Percentiles rank a stretch among this genome's conserved stretches.
phyloP scores from a whole-genome alignment of 2,888 invertebrate genomes.

The Hololepta plana region DNA sequence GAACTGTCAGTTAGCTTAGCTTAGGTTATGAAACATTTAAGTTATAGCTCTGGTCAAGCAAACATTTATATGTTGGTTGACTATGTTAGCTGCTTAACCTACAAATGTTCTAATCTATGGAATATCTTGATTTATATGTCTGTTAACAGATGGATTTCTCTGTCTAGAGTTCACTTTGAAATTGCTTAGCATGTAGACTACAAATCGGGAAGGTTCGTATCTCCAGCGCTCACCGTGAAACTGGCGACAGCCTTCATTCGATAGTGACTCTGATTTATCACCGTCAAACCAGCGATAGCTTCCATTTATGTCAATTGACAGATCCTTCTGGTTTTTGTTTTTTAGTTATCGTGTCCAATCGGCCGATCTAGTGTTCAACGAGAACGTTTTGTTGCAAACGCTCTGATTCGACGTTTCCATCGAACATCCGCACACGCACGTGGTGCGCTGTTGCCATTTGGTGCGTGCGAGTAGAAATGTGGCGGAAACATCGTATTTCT shows the following conservation, averaged over 20 bases:
- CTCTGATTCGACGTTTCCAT: constrained; percentile 96
- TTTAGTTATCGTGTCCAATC: constrained; percentile 49
- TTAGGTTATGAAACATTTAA: too few species aligned
- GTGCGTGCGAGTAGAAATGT: constrained; percentile 93
- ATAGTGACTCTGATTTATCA: neutral
- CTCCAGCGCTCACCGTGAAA: too few species aligned
- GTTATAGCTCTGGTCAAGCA: too few species aligned
- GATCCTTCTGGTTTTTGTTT: constrained; percentile 5
- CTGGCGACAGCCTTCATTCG: neutral
- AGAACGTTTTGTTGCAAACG: constrained; percentile 92
- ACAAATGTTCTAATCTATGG: too few species aligned
- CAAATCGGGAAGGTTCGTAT: constrained; percentile 51
- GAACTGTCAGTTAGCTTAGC: too few species aligned
- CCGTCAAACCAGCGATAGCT: neutral
- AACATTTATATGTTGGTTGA: too few species aligned
- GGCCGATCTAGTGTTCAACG: constrained; percentile 89
- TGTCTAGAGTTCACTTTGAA: too few species aligned
- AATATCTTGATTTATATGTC: too few species aligned
- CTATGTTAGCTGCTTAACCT: too few species aligned
- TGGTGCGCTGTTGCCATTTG: constrained; percentile 89
- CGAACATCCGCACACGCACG: constrained; percentile 95
- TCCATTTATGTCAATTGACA: neutral
- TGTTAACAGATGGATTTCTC: too few species aligned
- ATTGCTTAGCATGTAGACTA: too few species aligned
- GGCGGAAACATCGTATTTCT: constrained; percentile 95